phyloP scores from a whole-genome alignment of 2,113 vertebrate genomes.

The Microtus montanus region DNA sequence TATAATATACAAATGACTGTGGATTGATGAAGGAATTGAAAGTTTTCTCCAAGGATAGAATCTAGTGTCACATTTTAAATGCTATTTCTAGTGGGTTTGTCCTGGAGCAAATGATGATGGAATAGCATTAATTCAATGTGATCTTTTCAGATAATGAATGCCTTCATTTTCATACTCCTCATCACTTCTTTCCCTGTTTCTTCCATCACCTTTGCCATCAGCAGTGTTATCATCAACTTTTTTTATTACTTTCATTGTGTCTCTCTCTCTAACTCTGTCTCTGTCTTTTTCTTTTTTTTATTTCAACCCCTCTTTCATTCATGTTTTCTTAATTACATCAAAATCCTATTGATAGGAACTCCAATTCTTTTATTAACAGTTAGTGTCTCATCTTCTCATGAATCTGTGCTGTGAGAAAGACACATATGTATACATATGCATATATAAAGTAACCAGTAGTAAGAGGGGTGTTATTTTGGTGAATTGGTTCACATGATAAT shows the following conservation, averaged over 20 bases:
- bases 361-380: not conserved
- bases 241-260: not conserved
- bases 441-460: not conserved
- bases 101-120: slow-evolving; percentile 10
- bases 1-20: slow-evolving; percentile 75
- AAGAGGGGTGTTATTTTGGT: not conserved
- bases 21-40: slow-evolving; percentile 70
- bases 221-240: too few relatives aligned
- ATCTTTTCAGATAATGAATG: not conserved
- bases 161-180: not conserved
- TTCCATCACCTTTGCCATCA: not conserved
- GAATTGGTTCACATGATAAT: not conserved
- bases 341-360: not conserved
- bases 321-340: not conserved
- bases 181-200: not conserved
- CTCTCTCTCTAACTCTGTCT: too few relatives aligned
- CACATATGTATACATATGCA: not conserved
- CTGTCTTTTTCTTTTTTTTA: not conserved
- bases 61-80: slow-evolving; percentile 34
- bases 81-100: slow-evolving; percentile 50
- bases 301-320: not conserved
- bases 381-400: not conserved
- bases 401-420: not conserved
- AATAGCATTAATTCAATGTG: not conserved
- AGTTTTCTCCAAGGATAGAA: slow-evolving; percentile 56